phyloP scores from a whole-genome alignment of 2,888 invertebrate genomes.

The Pterobdella sp. region DNA sequence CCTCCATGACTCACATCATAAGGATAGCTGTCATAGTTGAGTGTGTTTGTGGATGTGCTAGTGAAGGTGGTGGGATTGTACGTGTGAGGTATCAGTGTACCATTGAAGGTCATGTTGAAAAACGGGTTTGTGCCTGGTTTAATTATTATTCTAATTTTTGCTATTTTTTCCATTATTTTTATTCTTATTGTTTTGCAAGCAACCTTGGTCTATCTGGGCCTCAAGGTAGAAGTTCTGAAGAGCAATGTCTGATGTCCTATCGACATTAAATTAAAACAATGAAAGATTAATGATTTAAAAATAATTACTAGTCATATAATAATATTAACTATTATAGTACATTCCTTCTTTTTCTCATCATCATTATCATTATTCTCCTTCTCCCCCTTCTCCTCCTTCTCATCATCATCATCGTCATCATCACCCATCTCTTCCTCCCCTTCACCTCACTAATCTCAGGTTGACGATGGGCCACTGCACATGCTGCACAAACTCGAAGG shows the following conservation, averaged over 20 bases:
- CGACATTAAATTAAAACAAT: not conserved
- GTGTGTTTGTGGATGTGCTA: not conserved
- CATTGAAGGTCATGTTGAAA: slow-evolving; percentile 30
- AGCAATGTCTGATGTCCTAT: slow-evolving; percentile 10
- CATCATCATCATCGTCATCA: not conserved
- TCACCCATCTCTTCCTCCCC: not conserved
- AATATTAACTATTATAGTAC: not conserved
- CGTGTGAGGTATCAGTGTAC: not conserved
- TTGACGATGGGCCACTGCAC: slow-evolving; percentile 42
- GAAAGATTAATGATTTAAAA: not conserved
- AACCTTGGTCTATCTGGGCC: slow-evolving; percentile 29
- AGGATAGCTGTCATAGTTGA: slow-evolving; percentile 15
- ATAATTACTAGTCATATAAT: not conserved
- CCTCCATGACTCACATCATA: slow-evolving; percentile 3
- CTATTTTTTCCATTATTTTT: no score
- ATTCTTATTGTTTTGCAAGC: no score
- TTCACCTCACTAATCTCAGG: slow-evolving; percentile 35
- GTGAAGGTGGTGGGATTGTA: slow-evolving; percentile 26
- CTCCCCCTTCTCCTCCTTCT: not conserved
- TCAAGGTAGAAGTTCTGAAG: slow-evolving; percentile 20
- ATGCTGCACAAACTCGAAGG: slow-evolving; percentile 20
- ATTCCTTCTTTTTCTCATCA: not conserved
- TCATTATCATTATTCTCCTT: not conserved
- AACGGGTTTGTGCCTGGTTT: slow-evolving; percentile 26
- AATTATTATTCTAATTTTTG: no score